Evolutionary conservation across 1,140 invertebrate genomes (phyloP).

Genomic region (Dendroctonus valens): DNA sequence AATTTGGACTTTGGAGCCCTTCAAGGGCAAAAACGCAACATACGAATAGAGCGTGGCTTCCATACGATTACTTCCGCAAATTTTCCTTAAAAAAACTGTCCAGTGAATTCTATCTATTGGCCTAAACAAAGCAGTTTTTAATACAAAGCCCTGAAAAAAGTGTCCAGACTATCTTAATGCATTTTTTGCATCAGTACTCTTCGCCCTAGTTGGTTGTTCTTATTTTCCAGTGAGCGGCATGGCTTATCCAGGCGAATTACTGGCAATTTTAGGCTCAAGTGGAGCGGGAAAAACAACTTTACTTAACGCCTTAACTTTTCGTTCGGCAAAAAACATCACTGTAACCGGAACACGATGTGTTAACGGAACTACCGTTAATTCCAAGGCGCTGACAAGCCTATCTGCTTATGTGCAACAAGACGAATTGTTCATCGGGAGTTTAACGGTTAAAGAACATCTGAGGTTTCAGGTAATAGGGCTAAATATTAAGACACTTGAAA

Average conservation of each 20-base stretch:
- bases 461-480: conserved; percentile 72
- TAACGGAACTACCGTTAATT: conserved; percentile 68
- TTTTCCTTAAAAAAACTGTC: too few relatives aligned
- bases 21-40: too few relatives aligned
- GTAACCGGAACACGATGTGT: conserved; percentile 70
- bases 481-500: not conserved
- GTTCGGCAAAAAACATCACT: conserved; percentile 65
- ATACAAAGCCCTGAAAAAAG: not conserved
- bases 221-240: conserved; percentile 72
- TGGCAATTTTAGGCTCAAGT: conserved; percentile 92
- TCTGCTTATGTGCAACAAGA: conserved; percentile 96
- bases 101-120: too few relatives aligned
- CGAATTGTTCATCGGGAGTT: conserved; percentile 88
- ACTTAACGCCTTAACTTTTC: conserved; percentile 85
- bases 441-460: conserved; percentile 90
- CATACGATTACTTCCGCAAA: too few relatives aligned
- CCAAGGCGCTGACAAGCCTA: conserved; percentile 68
- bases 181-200: not conserved
- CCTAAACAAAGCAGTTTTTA: too few relatives aligned
- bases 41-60: too few relatives aligned
- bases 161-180: not conserved
- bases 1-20: too few relatives aligned
- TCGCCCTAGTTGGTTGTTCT: not conserved
- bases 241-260: conserved; percentile 83
- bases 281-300: conserved; percentile 96